Percentiles rank a stretch among this genome's conserved stretches.
These are phyloP conservation scores for Mylabris sibirica DNA, from an alignment of 2,888 invertebrate genomes.

Conservation along the genomic window DNA sequence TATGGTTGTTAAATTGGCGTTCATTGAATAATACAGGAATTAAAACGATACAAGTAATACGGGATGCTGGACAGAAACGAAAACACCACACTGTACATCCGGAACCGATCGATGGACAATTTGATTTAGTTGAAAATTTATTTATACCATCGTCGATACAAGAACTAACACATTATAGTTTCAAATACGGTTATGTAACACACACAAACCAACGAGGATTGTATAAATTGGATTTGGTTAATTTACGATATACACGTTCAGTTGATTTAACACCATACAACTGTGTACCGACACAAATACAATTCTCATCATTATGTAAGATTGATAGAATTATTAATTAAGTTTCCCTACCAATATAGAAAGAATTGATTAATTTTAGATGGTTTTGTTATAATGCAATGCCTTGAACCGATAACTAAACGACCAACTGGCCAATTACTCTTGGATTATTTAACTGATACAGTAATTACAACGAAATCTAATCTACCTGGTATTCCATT, in stretches of 20 bases:
- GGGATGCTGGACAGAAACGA: constrained; percentile 74
- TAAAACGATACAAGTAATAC: constrained; percentile 75
- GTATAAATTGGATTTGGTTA: constrained; percentile 75
- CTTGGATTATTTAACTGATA: constrained; percentile 76
- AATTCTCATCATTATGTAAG: constrained; percentile 77
- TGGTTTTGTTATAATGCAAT: constrained; percentile 75
- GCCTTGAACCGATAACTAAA: constrained; percentile 71
- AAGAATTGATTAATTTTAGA: constrained; percentile 59
- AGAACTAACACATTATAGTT: constrained; percentile 66
- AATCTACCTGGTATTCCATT: constrained; percentile 71
- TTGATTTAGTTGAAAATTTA: constrained; percentile 73
- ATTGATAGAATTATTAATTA: constrained; percentile 36
- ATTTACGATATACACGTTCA: constrained; percentile 74
- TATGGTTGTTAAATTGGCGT: constrained; percentile 78
- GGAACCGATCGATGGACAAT: constrained; percentile 78
- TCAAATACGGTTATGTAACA: constrained; percentile 77
- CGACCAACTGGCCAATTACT: constrained; percentile 72
- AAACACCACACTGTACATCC: constrained; percentile 78
- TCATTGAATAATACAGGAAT: constrained; percentile 66
- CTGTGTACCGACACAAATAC: constrained; percentile 74
- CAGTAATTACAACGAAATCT: constrained; percentile 70
- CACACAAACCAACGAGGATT: constrained; percentile 76
- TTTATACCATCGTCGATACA: constrained; percentile 68
- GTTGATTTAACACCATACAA: constrained; percentile 76
- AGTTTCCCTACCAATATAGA: background rate